Conservation (phyloP, 1,140 invertebrate genomes). For the Neodiprion fabricii region DNA sequence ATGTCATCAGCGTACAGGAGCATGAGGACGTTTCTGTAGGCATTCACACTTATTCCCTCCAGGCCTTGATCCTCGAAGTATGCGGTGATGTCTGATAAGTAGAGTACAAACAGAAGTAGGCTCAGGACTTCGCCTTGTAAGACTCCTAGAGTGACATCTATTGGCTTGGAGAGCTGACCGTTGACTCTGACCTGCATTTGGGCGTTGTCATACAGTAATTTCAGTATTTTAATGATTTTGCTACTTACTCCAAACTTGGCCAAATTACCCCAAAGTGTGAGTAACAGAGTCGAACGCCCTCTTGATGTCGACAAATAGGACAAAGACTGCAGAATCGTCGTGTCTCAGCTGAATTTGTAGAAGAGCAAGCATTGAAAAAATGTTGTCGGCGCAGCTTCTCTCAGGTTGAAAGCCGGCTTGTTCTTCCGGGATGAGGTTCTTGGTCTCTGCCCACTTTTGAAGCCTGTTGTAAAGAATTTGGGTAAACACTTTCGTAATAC, state of each 20-base stretch:
- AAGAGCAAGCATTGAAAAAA: slow-evolving; percentile 20
- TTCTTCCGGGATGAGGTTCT: slow-evolving; percentile 26
- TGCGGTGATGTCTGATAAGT: background rate
- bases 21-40: no score
- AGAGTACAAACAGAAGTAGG: slow-evolving; percentile 10
- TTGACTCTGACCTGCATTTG: slow-evolving; percentile 1
- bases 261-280: slow-evolving; percentile 9
- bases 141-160: slow-evolving; percentile 7
- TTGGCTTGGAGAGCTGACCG: slow-evolving; percentile 1
- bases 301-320: no score
- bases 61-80: background rate
- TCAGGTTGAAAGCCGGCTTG: slow-evolving; percentile 34
- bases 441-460: slow-evolving; percentile 28
- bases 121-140: slow-evolving; percentile 20
- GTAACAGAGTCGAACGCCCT: background rate
- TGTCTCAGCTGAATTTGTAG: no score
- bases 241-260: background rate
- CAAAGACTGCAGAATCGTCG: no score
- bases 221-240: slow-evolving; percentile 18
- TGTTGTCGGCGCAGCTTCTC: slow-evolving; percentile 30
- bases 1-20: no score
- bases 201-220: background rate
- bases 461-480: slow-evolving; percentile 27
- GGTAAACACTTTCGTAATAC: slow-evolving; percentile 34
- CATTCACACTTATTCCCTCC: no score